These are phyloP conservation scores for Chymomyza fuscimana DNA, from an alignment of 2,888 invertebrate genomes.

Conservation along the genomic window DNA sequence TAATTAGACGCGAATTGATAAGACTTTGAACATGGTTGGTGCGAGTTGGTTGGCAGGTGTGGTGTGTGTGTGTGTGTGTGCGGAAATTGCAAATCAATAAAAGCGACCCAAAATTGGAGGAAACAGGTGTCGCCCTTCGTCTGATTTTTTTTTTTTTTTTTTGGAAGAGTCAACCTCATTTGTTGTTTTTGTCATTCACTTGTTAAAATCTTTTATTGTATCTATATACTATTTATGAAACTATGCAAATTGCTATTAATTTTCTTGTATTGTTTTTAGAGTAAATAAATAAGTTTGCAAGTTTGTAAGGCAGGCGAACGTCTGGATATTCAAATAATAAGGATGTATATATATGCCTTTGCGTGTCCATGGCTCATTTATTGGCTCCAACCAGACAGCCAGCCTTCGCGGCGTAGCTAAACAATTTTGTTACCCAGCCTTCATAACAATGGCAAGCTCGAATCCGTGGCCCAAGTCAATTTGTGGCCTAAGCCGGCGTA, in stretches of 20 bases:
- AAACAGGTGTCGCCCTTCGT: conserved; percentile 3
- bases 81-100: conserved; percentile 2
- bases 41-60: too few relatives aligned
- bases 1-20: conserved; percentile 56
- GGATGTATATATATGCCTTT: conserved; percentile 31
- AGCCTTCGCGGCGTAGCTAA: conserved; percentile 66
- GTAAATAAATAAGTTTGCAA: conserved; percentile 67
- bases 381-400: conserved; percentile 32
- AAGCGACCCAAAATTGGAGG: not conserved
- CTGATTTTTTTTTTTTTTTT: too few relatives aligned
- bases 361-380: conserved; percentile 63
- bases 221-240: conserved; percentile 64
- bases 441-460: conserved; percentile 52
- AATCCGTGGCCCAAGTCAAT: conserved; percentile 24
- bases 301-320: conserved; percentile 6
- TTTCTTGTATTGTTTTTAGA: conserved; percentile 72
- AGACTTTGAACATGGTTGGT: conserved; percentile 29
- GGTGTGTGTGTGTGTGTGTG: not conserved
- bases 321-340: not conserved
- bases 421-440: conserved; percentile 62
- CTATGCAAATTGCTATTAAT: conserved; percentile 72
- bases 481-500: conserved; percentile 44
- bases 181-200: conserved; percentile 16
- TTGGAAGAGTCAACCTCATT: conserved; percentile 15
- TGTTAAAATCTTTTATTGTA: conserved; percentile 50